Conservation (phyloP, 1,140 invertebrate genomes). For the Coelopa frigida region DNA sequence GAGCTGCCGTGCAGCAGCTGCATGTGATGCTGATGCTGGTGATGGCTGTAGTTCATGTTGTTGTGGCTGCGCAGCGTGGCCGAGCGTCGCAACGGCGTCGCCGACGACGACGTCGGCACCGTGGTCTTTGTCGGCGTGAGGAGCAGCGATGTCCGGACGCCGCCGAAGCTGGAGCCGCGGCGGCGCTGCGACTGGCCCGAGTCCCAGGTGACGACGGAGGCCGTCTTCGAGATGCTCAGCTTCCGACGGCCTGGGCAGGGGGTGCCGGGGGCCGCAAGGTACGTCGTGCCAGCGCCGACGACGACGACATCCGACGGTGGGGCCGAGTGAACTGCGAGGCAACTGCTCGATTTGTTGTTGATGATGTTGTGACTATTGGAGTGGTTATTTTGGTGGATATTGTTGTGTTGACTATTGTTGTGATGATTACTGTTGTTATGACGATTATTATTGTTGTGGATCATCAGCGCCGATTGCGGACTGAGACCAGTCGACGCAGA, state of each 20-base stretch:
- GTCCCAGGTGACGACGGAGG: slow-evolving; percentile 56
- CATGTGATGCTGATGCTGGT: no score
- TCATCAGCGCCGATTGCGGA: no score
- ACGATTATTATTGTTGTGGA: no score
- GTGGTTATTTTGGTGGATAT: no score
- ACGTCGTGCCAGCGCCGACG: slow-evolving; percentile 19
- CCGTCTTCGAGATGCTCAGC: slow-evolving; percentile 39
- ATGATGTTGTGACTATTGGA: no score
- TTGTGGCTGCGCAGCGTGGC: slow-evolving; percentile 51
- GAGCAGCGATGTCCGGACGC: slow-evolving; percentile 48
- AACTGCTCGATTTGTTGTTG: slow-evolving; percentile 16
- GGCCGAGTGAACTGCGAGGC: slow-evolving; percentile 24
- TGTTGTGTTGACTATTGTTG: no score
- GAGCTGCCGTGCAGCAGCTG: background rate
- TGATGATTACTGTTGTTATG: no score
- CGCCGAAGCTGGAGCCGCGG: slow-evolving; percentile 54
- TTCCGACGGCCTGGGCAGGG: slow-evolving; percentile 30
- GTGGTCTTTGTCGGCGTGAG: slow-evolving; percentile 43
- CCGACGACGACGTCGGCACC: slow-evolving; percentile 38
- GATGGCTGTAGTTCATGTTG: slow-evolving; percentile 45
- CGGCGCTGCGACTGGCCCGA: slow-evolving; percentile 46
- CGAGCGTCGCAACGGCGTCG: slow-evolving; percentile 50
- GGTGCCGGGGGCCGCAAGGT: slow-evolving; percentile 27
- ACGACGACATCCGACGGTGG: no score
- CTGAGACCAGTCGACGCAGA: no score